Evolutionary conservation across 2,797 vertebrate genomes (phyloP).

Genomic region (Babyrousa celebensis): DNA sequence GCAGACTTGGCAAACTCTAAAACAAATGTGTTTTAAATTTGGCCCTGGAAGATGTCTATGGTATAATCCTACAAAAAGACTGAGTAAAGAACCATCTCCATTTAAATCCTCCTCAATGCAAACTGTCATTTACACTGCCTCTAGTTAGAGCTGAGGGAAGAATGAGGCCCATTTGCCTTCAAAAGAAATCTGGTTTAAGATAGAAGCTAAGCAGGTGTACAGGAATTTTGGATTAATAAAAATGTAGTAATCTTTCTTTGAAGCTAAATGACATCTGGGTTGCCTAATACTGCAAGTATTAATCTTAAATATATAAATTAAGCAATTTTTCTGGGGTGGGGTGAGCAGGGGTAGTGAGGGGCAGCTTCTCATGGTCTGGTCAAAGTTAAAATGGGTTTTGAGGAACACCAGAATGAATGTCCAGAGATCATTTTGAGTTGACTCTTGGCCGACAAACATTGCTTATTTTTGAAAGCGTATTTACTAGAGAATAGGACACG

Average conservation of each 20-base stretch:
- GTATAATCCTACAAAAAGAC: constrained; percentile 64
- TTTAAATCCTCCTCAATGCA: neutral
- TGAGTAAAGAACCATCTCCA: constrained; percentile 49
- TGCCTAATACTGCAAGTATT: neutral
- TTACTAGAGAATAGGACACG: neutral
- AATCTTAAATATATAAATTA: constrained; percentile 10
- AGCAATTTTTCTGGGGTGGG: neutral
- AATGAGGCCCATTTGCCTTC: constrained; percentile 59
- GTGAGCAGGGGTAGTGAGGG: neutral
- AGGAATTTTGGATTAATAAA: constrained; percentile 68
- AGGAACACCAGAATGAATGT: neutral
- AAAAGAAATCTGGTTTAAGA: constrained; percentile 68
- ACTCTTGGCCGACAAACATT: neutral
- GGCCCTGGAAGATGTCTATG: constrained; percentile 69
- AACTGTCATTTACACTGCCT: constrained; percentile 45
- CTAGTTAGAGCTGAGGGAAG: constrained; percentile 15
- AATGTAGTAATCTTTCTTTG: constrained; percentile 52
- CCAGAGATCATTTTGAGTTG: neutral
- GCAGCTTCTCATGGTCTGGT: neutral
- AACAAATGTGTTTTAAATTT: constrained; percentile 84
- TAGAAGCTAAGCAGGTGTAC: constrained; percentile 62
- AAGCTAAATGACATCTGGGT: constrained; percentile 17
- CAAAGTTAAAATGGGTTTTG: constrained; percentile 12
- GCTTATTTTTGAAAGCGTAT: constrained; percentile 8
- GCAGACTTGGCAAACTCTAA: constrained; percentile 71